These are phyloP conservation scores for Mercenaria mercenaria DNA, from an alignment of 1,140 invertebrate species.

Conservation along the genomic window DNA sequence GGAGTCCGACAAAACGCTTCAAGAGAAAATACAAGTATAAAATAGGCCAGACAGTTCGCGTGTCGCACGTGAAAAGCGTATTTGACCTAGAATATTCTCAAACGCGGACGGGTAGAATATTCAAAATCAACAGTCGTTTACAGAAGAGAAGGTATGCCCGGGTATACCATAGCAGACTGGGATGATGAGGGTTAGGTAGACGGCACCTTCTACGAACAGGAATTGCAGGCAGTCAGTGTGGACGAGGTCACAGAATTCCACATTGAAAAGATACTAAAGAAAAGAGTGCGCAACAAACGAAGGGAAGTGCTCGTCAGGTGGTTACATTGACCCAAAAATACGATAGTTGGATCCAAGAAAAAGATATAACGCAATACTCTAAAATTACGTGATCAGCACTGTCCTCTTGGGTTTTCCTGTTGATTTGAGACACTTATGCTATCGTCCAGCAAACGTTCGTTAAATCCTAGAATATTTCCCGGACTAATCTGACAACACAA, in stretches of 20 bases:
- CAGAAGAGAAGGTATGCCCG: background rate
- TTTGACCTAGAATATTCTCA: constrained; percentile 43
- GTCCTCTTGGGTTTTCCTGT: background rate
- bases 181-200: background rate
- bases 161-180: constrained; percentile 20
- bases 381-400: background rate
- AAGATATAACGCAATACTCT: background rate
- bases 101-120: constrained; percentile 35
- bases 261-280: constrained; percentile 41
- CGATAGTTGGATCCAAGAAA: constrained; percentile 12
- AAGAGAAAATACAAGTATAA: background rate
- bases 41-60: background rate
- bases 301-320: constrained; percentile 14
- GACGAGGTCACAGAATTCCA: constrained; percentile 6
- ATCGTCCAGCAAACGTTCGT: background rate
- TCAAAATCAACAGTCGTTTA: constrained; percentile 16
- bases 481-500: background rate
- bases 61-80: background rate
- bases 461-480: background rate
- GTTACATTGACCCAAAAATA: constrained; percentile 8
- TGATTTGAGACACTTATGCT: background rate
- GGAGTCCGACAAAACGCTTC: background rate
- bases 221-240: constrained; percentile 20
- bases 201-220: constrained; percentile 33
- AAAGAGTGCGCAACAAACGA: background rate